Evolutionary conservation across 1,140 invertebrate species (phyloP).

Genomic region (Charaxes varanes): DNA sequence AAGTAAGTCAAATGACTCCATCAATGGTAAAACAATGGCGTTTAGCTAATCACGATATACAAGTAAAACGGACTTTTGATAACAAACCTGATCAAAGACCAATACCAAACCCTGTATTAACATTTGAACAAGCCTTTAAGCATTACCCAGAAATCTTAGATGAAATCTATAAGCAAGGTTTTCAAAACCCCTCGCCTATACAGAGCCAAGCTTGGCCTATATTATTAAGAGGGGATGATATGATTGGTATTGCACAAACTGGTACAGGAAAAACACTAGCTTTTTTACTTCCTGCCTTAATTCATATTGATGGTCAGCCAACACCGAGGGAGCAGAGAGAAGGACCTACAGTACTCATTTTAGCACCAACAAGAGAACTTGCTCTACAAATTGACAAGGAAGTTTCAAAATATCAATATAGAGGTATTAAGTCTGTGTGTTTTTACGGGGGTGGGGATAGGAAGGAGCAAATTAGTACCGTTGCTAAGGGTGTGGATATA

Average conservation of each 20-base stretch:
- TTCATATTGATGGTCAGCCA: conserved; percentile 89
- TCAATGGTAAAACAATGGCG: conserved; percentile 79
- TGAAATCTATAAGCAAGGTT: conserved; percentile 89
- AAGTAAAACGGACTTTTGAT: conserved; percentile 75
- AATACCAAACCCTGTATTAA: conserved; percentile 89
- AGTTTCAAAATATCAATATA: conserved; percentile 90
- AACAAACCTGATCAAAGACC: conserved; percentile 52
- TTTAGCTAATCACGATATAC: conserved; percentile 82
- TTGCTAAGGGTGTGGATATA: conserved; percentile 87
- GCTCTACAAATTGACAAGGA: conserved; percentile 94
- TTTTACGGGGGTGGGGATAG: conserved; percentile 90
- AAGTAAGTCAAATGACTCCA: conserved; percentile 78
- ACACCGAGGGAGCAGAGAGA: conserved; percentile 78
- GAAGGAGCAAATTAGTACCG: conserved; percentile 81
- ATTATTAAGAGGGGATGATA: conserved; percentile 86
- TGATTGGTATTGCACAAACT: conserved; percentile 96
- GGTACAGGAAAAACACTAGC: conserved; percentile 94
- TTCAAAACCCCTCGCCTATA: conserved; percentile 91
- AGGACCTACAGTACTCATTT: conserved; percentile 89
- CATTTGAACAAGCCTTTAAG: conserved; percentile 90
- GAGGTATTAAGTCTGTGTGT: conserved; percentile 88
- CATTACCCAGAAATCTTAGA: conserved; percentile 88
- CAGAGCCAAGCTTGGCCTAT: conserved; percentile 94
- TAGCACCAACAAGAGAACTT: conserved; percentile 93
- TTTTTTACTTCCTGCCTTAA: conserved; percentile 91